phyloP scores from a whole-genome alignment of 2,113 vertebrate genomes.

The Chunga burmeisteri region DNA sequence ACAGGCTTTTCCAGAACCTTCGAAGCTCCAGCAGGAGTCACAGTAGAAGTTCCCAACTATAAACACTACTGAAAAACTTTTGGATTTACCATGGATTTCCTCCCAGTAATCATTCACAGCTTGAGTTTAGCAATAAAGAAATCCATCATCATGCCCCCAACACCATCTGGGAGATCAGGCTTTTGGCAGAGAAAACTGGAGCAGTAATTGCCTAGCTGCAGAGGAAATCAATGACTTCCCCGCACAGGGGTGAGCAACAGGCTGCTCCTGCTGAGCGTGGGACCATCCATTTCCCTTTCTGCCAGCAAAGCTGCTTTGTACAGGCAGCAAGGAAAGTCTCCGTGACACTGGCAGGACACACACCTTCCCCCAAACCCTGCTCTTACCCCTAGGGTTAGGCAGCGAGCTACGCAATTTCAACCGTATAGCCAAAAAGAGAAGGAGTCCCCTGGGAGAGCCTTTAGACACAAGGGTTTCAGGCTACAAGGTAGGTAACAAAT shows the following conservation, averaged over 20 bases:
- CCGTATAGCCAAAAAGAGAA: not conserved
- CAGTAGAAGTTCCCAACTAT: not conserved
- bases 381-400: too few relatives aligned
- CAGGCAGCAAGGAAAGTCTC: not conserved
- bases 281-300: not conserved
- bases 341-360: not conserved
- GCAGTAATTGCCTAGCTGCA: constrained; percentile 3
- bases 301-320: constrained; percentile 1
- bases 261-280: not conserved
- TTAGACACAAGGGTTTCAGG: not conserved
- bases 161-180: not conserved
- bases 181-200: constrained; percentile 46
- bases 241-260: not conserved
- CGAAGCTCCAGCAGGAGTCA: not conserved
- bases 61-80: not conserved
- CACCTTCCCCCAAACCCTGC: not conserved
- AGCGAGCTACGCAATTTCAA: not conserved
- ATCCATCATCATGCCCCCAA: not conserved
- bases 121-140: constrained; percentile 43
- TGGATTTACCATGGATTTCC: constrained; percentile 41
- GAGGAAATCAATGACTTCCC: constrained; percentile 30
- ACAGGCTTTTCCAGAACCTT: constrained; percentile 9
- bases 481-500: not conserved
- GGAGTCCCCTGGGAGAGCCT: not conserved
- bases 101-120: constrained; percentile 46